A percentile compares a stretch with the other conserved stretches of the same genome.
phyloP scores from a whole-genome alignment of 1,140 invertebrate species.

The Neuroterus valhalla region DNA sequence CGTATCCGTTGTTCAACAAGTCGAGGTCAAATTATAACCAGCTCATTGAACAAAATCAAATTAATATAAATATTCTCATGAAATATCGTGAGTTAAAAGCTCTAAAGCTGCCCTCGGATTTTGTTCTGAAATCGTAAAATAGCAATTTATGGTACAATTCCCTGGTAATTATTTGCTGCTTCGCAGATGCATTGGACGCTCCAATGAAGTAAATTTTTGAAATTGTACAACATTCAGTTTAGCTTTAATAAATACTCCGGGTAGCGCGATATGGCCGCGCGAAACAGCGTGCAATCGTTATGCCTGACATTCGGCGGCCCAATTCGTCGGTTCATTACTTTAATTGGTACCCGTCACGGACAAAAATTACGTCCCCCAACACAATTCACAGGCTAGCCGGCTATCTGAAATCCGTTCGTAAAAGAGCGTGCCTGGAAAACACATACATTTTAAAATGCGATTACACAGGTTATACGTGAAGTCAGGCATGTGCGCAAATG shows the following conservation, averaged over 20 bases:
- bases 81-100: no score
- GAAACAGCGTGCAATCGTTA: background rate
- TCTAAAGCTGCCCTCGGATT: no score
- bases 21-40: no score
- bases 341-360: constrained; percentile 36
- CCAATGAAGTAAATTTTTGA: background rate
- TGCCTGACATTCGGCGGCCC: constrained; percentile 21
- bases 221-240: constrained; percentile 7
- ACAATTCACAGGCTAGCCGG: background rate
- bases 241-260: constrained; percentile 3
- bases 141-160: background rate
- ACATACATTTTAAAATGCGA: constrained; percentile 1
- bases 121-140: background rate
- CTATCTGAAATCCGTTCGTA: background rate
- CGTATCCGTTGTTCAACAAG: no score
- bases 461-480: constrained; percentile 12
- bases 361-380: constrained; percentile 37
- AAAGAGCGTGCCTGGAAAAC: constrained; percentile 11
- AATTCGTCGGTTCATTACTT: constrained; percentile 47
- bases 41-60: no score
- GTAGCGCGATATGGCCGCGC: background rate
- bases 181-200: background rate
- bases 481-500: constrained; percentile 21
- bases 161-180: background rate
- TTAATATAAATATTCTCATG: no score